phyloP scores from a whole-genome alignment of 64 coral and sea anemone species.

The Orbicella faveolata region DNA sequence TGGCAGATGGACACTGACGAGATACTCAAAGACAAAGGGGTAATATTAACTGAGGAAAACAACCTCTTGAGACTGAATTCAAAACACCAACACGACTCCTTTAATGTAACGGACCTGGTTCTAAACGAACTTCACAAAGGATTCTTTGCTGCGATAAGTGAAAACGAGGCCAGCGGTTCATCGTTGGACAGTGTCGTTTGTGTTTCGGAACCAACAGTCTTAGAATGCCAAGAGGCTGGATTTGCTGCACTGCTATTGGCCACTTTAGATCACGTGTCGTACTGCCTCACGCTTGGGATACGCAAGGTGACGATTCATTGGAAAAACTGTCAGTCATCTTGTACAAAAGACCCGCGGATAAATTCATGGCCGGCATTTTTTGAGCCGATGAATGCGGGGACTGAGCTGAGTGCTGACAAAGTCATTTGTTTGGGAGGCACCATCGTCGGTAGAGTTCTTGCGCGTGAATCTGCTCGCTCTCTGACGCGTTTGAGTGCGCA shows the following conservation, averaged over 20 bases:
- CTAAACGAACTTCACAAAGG: background rate
- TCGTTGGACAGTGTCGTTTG: conserved; percentile 20
- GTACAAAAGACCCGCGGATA: conserved; percentile 23
- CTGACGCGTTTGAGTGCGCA: background rate
- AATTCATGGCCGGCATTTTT: conserved; percentile 84
- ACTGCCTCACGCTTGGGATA: conserved; percentile 47
- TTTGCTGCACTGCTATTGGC: conserved; percentile 57
- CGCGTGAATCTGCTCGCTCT: background rate
- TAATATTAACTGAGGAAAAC: background rate
- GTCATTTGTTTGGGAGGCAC: conserved; percentile 36
- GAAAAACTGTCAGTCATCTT: conserved; percentile 63
- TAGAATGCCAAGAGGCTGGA: conserved; percentile 51
- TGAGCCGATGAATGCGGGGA: conserved; percentile 60
- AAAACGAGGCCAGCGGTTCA: background rate
- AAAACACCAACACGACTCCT: background rate
- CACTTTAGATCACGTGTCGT: conserved; percentile 67
- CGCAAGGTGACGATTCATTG: conserved; percentile 47
- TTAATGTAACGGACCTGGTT: background rate
- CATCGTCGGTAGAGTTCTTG: background rate
- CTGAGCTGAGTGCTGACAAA: conserved; percentile 42
- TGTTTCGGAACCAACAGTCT: conserved; percentile 54
- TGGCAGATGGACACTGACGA: background rate
- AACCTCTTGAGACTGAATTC: background rate
- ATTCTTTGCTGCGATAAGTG: background rate
- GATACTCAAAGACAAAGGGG: background rate